Percentiles rank a stretch among this genome's conserved stretches.
These are phyloP conservation scores for Chloebia gouldiae DNA, from an alignment of 2,113 vertebrate species.

Conservation along the genomic window DNA sequence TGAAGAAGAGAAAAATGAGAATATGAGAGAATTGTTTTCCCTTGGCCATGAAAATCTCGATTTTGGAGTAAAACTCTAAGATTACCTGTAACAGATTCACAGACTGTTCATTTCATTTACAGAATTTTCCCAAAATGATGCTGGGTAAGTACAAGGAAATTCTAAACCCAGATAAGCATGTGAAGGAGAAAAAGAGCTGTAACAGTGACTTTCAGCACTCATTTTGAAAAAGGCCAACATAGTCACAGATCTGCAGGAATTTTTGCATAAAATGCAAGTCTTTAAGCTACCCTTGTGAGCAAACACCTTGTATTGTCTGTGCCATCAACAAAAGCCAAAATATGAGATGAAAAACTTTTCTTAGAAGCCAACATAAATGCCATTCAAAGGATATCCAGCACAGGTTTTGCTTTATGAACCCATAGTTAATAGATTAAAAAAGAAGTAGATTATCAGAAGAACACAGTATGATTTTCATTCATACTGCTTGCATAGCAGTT, in stretches of 20 bases:
- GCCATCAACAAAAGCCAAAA: background rate
- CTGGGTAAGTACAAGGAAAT: background rate
- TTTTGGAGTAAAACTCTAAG: background rate
- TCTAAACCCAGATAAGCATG: background rate
- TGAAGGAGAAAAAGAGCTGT: background rate
- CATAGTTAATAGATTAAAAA: constrained; percentile 3
- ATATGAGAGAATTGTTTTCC: background rate
- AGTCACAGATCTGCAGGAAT: background rate
- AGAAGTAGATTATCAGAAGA: background rate
- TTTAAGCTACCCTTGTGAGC: background rate
- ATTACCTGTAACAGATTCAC: background rate
- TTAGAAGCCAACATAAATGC: background rate
- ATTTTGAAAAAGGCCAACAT: background rate
- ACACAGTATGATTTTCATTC: background rate
- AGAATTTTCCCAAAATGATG: background rate
- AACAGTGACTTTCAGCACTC: background rate
- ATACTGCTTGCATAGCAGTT: background rate
- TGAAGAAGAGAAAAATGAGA: background rate
- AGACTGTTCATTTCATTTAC: background rate
- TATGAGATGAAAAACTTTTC: background rate
- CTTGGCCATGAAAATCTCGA: background rate
- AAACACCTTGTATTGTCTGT: background rate
- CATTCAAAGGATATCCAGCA: background rate
- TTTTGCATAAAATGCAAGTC: background rate
- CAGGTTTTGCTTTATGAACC: background rate